A percentile compares a stretch with the other conserved stretches of the same genome.
phyloP scores from a whole-genome alignment of 2,113 vertebrate species.

The Rhea americana region DNA sequence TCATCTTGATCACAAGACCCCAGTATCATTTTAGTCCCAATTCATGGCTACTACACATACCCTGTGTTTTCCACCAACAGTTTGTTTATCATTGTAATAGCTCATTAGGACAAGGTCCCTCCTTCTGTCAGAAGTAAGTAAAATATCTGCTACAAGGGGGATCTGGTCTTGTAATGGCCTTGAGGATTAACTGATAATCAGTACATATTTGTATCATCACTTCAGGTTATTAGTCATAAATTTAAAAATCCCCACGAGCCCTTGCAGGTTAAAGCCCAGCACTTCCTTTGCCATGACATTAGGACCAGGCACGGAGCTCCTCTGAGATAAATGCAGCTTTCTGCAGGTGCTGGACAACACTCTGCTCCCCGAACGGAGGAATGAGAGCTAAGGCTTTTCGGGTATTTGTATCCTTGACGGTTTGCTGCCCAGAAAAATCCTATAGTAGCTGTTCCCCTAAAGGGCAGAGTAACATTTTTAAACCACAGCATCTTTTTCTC shows the following conservation, averaged over 20 bases:
- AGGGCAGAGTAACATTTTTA: background rate
- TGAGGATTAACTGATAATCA: background rate
- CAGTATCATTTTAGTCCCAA: background rate
- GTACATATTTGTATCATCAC: background rate
- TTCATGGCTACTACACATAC: background rate
- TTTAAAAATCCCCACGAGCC: background rate
- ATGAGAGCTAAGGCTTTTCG: background rate
- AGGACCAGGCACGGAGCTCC: rapidly evolving
- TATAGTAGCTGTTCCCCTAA: background rate
- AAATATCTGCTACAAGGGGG: background rate
- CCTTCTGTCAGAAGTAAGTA: background rate
- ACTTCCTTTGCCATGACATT: background rate
- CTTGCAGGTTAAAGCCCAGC: background rate
- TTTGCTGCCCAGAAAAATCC: background rate
- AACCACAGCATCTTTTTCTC: background rate
- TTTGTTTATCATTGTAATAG: background rate
- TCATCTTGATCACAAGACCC: background rate
- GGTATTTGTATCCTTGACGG: background rate
- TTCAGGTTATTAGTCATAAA: background rate
- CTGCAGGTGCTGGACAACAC: background rate
- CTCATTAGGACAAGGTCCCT: background rate
- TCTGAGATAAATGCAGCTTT: background rate
- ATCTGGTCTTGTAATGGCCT: background rate
- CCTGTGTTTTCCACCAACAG: background rate
- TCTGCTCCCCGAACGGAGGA: background rate